These are phyloP conservation scores for Melinaea menophilus DNA, from an alignment of 2,888 invertebrate genomes.

Conservation along the genomic window DNA sequence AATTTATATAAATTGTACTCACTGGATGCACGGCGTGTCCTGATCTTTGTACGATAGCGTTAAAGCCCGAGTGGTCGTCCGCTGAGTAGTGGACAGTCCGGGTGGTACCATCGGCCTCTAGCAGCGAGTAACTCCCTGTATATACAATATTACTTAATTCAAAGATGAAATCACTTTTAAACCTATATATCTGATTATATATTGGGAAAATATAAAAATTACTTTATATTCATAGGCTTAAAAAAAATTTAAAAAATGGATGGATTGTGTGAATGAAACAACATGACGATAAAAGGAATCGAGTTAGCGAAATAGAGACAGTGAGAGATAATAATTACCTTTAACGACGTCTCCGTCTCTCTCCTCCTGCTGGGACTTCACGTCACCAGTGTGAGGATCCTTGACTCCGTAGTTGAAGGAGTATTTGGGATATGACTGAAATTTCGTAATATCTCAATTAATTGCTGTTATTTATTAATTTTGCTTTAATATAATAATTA, in stretches of 20 bases:
- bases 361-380: slow-evolving; percentile 83
- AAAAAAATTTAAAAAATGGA: no score
- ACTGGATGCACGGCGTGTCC: slow-evolving; percentile 80
- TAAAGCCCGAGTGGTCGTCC: slow-evolving; percentile 84
- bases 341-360: slow-evolving; percentile 85
- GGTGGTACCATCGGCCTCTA: slow-evolving; percentile 79
- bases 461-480: no score
- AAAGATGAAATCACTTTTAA: no score
- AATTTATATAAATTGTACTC: slow-evolving; percentile 24
- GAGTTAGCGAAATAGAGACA: no score
- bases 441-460: slow-evolving; percentile 6
- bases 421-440: slow-evolving; percentile 82
- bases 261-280: background rate
- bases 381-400: slow-evolving; percentile 84
- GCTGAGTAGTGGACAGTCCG: slow-evolving; percentile 82
- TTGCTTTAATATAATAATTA: no score
- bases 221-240: no score
- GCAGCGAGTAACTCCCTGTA: slow-evolving; percentile 81
- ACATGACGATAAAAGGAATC: background rate
- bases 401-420: slow-evolving; percentile 84
- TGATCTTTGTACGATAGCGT: slow-evolving; percentile 82
- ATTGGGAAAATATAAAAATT: no score
- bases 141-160: background rate
- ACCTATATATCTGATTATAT: no score
- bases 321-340: slow-evolving; percentile 54